Percentiles rank a stretch among this genome's conserved stretches.
These are phyloP conservation scores for Medauroidea extradentata DNA, from an alignment of 1,140 invertebrate species.

Conservation along the genomic window DNA sequence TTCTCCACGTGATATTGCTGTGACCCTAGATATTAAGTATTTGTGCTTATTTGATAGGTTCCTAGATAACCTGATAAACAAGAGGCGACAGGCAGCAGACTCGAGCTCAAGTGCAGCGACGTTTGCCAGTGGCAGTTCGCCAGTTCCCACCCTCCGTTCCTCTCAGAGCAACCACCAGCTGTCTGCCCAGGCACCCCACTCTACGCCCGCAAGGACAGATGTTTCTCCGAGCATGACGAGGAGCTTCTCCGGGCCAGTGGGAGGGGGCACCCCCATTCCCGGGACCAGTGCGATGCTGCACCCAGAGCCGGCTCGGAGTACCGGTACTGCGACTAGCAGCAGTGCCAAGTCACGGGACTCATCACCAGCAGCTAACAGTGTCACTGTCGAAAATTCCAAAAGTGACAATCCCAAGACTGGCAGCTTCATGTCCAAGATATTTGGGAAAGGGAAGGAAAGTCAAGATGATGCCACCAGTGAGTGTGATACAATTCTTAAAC, in stretches of 20 bases:
- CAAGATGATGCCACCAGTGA: conserved; percentile 6
- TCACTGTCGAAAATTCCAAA: conserved; percentile 20
- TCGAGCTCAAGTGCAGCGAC: conserved; percentile 38
- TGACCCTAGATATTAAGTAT: neutral
- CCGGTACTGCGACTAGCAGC: neutral
- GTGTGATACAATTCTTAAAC: too few species aligned
- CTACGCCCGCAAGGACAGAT: conserved; percentile 8
- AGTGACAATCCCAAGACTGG: conserved; percentile 23
- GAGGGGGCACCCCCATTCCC: conserved; percentile 46
- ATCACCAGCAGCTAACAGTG: conserved; percentile 6
- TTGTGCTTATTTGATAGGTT: conserved; percentile 46
- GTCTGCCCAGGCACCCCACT: conserved; percentile 1
- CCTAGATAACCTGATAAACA: conserved; percentile 66
- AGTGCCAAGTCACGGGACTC: neutral
- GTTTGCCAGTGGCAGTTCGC: neutral
- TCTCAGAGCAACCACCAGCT: conserved; percentile 13
- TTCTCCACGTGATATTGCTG: neutral
- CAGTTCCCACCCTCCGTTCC: neutral
- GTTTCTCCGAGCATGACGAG: conserved; percentile 21
- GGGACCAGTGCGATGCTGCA: conserved; percentile 28
- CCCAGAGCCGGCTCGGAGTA: neutral
- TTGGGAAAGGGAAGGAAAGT: conserved; percentile 37
- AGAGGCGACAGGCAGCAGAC: conserved; percentile 65
- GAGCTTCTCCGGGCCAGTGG: conserved; percentile 27
- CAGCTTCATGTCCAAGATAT: conserved; percentile 44